Conservation (phyloP, 2,797 vertebrate species). For the Pangasius macronema region DNA sequence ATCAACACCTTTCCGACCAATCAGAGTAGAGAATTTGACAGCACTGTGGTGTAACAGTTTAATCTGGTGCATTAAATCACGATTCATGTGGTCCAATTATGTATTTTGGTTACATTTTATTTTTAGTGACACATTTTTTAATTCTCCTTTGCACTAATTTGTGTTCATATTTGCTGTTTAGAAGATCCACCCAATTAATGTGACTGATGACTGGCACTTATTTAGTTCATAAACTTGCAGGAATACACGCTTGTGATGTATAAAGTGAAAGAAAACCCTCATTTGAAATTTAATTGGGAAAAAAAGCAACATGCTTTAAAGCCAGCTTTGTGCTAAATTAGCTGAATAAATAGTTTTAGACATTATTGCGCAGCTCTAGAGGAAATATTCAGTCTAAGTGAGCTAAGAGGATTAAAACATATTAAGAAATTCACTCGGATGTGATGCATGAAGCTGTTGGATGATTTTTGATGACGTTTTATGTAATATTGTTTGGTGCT, state of each 20-base stretch:
- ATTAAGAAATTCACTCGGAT: not conserved
- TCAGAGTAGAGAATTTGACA: not conserved
- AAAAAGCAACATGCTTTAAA: not conserved
- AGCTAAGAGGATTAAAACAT: conserved; percentile 10
- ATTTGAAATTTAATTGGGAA: not conserved
- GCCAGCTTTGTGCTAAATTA: not conserved
- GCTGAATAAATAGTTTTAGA: not conserved
- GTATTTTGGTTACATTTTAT: not conserved
- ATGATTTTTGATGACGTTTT: not conserved
- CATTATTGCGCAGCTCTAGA: not conserved
- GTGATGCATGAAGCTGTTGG: not conserved
- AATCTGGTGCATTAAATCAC: not conserved
- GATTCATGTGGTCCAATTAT: not conserved
- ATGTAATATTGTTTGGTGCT: not conserved
- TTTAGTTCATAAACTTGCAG: not conserved
- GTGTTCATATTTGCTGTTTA: not conserved
- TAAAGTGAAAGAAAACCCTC: not conserved
- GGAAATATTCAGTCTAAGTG: not conserved
- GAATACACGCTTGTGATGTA: not conserved
- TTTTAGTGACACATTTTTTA: not conserved
- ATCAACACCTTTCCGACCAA: not conserved
- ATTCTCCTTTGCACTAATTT: not conserved
- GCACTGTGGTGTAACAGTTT: not conserved
- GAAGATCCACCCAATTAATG: not conserved
- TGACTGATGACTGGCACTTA: not conserved